These are phyloP conservation scores for Sphecodes monilicornis DNA, from an alignment of 2,888 invertebrate genomes.

Conservation along the genomic window DNA sequence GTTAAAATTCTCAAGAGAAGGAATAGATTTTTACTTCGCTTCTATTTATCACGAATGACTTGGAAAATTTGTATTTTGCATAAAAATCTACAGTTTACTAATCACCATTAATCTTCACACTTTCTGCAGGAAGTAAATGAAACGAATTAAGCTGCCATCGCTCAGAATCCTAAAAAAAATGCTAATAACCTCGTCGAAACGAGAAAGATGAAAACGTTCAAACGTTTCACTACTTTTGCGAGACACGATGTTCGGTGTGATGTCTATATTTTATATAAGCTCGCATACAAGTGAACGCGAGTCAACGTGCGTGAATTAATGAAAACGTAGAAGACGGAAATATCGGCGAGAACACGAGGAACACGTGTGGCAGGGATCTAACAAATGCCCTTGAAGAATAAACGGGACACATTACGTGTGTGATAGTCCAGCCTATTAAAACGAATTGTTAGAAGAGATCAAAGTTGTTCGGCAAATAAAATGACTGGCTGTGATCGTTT, in stretches of 20 bases:
- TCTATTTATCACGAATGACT: too few relatives aligned
- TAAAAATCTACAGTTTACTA: neutral
- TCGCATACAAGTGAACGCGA: neutral
- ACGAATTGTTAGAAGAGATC: conserved; percentile 56
- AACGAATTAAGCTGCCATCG: neutral
- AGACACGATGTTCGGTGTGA: neutral
- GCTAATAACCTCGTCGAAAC: too few relatives aligned
- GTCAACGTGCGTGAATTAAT: conserved; percentile 25
- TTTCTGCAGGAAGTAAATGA: neutral
- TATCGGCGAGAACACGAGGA: conserved; percentile 8
- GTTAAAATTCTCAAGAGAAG: too few relatives aligned
- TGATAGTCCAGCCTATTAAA: conserved; percentile 46
- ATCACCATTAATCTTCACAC: neutral
- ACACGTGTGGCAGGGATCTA: conserved; percentile 49
- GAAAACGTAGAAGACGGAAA: conserved; percentile 38
- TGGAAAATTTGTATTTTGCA: too few relatives aligned
- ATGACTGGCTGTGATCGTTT: conserved; percentile 36
- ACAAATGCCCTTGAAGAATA: conserved; percentile 54
- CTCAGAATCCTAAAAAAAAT: neutral
- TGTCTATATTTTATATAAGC: neutral
- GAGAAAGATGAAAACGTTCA: neutral
- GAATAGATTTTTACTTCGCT: too few relatives aligned
- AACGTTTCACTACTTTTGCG: neutral
- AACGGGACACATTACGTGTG: conserved; percentile 40
- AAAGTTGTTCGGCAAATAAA: conserved; percentile 39